Conservation (phyloP, 2,888 invertebrate genomes). For the Coenonympha glycerion region DNA sequence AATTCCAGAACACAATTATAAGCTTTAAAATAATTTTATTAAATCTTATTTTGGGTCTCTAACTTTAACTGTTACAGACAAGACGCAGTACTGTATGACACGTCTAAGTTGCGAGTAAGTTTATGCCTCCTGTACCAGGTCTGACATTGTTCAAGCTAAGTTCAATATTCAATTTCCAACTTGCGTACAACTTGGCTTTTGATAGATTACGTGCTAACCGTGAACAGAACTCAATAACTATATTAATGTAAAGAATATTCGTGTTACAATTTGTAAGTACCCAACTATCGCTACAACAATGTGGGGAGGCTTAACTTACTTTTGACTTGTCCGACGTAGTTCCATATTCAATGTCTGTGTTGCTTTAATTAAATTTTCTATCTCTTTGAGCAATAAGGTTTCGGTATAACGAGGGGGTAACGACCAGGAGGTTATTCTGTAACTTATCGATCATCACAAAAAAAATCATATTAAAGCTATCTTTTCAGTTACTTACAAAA, state of each 20-base stretch:
- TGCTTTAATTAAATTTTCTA: too few relatives aligned
- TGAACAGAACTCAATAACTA: neutral
- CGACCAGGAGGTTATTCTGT: too few relatives aligned
- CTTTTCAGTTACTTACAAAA: too few relatives aligned
- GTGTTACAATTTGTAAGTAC: neutral
- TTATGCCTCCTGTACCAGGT: too few relatives aligned
- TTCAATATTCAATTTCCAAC: slow-evolving; percentile 22
- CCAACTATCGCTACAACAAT: neutral
- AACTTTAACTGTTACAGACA: neutral
- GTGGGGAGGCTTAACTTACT: neutral
- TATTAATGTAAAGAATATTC: neutral
- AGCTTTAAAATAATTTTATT: neutral
- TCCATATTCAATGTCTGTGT: neutral
- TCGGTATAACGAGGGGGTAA: too few relatives aligned
- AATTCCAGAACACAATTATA: too few relatives aligned
- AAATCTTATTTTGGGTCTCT: neutral
- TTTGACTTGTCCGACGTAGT: neutral
- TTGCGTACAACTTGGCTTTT: slow-evolving; percentile 3
- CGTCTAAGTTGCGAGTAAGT: slow-evolving; percentile 6
- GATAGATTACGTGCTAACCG: neutral
- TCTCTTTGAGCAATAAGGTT: too few relatives aligned
- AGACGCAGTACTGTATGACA: neutral
- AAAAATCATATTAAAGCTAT: too few relatives aligned
- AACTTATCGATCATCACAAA: too few relatives aligned
- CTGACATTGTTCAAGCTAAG: slow-evolving; percentile 17